Evolutionary conservation across 2,797 vertebrate genomes (phyloP).

Genomic region (Sebastes kiyomatsui): DNA sequence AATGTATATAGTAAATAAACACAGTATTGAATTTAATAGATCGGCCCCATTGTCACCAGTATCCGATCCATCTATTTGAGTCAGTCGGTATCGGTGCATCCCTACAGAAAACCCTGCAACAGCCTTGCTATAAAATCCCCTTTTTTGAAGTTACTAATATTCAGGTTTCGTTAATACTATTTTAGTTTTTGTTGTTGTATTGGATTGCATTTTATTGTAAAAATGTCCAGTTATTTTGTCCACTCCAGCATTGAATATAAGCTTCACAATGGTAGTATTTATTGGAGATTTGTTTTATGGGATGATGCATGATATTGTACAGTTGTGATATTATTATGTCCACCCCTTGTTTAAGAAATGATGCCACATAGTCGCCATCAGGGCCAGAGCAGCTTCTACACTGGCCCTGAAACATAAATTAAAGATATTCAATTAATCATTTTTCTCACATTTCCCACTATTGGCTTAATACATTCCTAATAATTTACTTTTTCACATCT

Average conservation of each 20-base stretch:
- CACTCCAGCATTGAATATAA: conserved; percentile 37
- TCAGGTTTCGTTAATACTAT: neutral
- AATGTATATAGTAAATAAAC: too few species aligned
- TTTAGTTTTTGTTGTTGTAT: conserved; percentile 2
- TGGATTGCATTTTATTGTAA: conserved; percentile 40
- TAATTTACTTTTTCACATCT: neutral
- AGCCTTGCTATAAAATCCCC: neutral
- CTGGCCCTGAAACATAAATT: neutral
- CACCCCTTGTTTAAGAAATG: neutral
- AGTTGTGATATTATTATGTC: conserved; percentile 17
- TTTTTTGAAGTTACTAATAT: conserved; percentile 8
- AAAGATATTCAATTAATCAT: neutral
- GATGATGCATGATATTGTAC: conserved; percentile 32
- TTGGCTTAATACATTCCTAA: conserved; percentile 30
- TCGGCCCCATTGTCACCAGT: too few species aligned
- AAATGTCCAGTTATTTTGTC: conserved; percentile 14
- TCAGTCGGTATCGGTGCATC: too few species aligned
- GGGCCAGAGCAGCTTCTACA: neutral
- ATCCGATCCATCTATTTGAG: too few species aligned
- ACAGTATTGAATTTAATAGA: too few species aligned
- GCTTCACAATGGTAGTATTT: conserved; percentile 47
- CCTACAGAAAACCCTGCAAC: neutral
- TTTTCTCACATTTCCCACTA: neutral
- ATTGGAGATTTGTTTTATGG: conserved; percentile 35
- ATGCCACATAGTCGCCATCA: neutral